Evolutionary conservation across 2,797 vertebrate genomes (phyloP).

Genomic region (Mastacembelus armatus): DNA sequence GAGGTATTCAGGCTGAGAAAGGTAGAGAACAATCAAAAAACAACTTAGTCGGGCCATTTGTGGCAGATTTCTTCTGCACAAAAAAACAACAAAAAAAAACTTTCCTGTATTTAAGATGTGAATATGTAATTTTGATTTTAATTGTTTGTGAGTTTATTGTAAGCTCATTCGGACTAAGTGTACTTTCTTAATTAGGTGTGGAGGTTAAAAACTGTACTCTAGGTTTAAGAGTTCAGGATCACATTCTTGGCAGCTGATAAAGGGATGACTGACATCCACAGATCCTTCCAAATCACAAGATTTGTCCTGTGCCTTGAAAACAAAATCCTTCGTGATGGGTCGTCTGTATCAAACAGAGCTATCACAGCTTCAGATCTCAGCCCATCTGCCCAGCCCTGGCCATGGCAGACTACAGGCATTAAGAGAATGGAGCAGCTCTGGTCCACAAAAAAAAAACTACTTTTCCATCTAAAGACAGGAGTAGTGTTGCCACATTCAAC

Average conservation of each 20-base stretch:
- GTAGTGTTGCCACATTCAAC: not conserved
- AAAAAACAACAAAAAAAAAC: not conserved
- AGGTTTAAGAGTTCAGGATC: not conserved
- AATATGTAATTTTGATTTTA: not conserved
- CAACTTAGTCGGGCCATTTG: too few relatives aligned
- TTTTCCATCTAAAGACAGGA: not conserved
- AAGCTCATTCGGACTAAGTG: not conserved
- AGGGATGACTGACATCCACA: not conserved
- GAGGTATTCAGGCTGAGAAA: too few relatives aligned
- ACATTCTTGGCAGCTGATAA: not conserved
- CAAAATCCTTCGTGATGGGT: not conserved
- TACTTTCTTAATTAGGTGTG: not conserved
- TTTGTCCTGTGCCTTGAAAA: not conserved
- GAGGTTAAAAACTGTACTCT: not conserved
- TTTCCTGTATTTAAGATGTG: not conserved
- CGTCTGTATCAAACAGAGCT: not conserved
- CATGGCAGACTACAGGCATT: not conserved
- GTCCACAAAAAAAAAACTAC: constrained; percentile 7
- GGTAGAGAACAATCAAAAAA: too few relatives aligned
- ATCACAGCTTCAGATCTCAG: constrained; percentile 15
- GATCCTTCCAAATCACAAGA: not conserved
- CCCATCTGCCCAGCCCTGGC: constrained; percentile 7
- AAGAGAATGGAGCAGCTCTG: constrained; percentile 28
- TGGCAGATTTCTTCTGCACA: not conserved
- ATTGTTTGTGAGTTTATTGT: not conserved